phyloP scores from a whole-genome alignment of 2,888 invertebrate species.

The Tuberolachnus salignus region DNA sequence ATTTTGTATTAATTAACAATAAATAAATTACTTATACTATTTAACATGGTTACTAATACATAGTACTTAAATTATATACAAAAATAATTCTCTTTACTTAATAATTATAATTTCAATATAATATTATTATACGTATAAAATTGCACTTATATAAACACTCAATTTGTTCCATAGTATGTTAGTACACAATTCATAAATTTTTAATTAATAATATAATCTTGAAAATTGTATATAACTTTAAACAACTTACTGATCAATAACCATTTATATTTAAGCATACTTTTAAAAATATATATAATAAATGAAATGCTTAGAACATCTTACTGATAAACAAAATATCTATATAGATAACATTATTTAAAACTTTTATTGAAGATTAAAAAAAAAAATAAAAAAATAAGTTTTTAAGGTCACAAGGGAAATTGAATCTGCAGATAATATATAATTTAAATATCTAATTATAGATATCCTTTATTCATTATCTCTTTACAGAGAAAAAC shows the following conservation, averaged over 20 bases:
- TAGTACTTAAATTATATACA: background rate
- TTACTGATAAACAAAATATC: background rate
- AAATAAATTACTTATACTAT: slow-evolving; percentile 34
- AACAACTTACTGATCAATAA: too few relatives aligned
- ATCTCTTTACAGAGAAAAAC: background rate
- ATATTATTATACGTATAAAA: background rate
- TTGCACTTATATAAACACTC: slow-evolving; percentile 17
- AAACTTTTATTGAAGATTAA: background rate
- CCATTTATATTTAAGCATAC: too few relatives aligned
- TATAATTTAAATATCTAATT: background rate
- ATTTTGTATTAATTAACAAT: slow-evolving; percentile 37
- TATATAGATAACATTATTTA: background rate
- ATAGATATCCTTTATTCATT: too few relatives aligned
- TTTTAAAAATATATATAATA: too few relatives aligned
- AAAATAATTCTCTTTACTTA: background rate
- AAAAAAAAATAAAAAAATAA: background rate
- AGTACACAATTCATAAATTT: background rate
- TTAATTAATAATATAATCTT: background rate
- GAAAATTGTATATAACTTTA: background rate
- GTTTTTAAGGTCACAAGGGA: background rate
- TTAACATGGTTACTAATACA: slow-evolving; percentile 4
- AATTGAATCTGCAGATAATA: background rate
- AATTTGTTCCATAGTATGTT: background rate
- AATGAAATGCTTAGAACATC: background rate
- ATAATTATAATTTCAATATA: background rate